Evolutionary conservation across 1,140 invertebrate species (phyloP).

Genomic region (Proales similis): DNA sequence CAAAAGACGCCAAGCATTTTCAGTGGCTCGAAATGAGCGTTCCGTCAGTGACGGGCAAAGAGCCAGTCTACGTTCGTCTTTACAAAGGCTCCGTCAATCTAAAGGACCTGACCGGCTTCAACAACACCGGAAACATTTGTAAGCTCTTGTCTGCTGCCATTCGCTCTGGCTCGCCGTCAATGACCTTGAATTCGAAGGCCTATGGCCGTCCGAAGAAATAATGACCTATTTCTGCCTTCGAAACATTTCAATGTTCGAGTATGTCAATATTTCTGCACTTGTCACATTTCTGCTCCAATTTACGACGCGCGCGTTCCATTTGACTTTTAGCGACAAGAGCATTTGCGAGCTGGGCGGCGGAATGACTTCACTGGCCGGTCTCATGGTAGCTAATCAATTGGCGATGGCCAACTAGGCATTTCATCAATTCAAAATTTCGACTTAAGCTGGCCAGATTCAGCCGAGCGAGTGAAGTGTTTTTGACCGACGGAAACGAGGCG

Average conservation of each 20-base stretch:
- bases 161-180: not conserved
- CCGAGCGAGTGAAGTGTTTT: slow-evolving; percentile 46
- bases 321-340: slow-evolving; percentile 55
- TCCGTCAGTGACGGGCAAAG: slow-evolving; percentile 1
- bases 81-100: slow-evolving; percentile 40
- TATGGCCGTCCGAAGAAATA: slow-evolving; percentile 81
- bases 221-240: slow-evolving; percentile 66
- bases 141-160: slow-evolving; percentile 41
- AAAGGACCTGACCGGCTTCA: slow-evolving; percentile 66
- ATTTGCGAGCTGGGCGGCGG: slow-evolving; percentile 72
- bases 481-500: slow-evolving; percentile 71
- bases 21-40: slow-evolving; percentile 12
- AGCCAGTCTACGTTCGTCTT: slow-evolving; percentile 18
- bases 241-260: slow-evolving; percentile 61
- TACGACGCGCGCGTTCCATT: not conserved
- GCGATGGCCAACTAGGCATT: not conserved
- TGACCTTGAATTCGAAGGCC: slow-evolving; percentile 47
- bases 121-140: slow-evolving; percentile 83
- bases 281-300: not conserved
- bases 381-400: slow-evolving; percentile 62
- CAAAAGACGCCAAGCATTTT: slow-evolving; percentile 9
- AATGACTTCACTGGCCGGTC: slow-evolving; percentile 70
- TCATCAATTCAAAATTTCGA: not conserved
- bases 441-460: slow-evolving; percentile 45
- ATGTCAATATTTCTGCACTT: slow-evolving; percentile 27